Base-by-base conservation (phyloP, 2,888 invertebrate species). In the Amiota mariae region DNA sequence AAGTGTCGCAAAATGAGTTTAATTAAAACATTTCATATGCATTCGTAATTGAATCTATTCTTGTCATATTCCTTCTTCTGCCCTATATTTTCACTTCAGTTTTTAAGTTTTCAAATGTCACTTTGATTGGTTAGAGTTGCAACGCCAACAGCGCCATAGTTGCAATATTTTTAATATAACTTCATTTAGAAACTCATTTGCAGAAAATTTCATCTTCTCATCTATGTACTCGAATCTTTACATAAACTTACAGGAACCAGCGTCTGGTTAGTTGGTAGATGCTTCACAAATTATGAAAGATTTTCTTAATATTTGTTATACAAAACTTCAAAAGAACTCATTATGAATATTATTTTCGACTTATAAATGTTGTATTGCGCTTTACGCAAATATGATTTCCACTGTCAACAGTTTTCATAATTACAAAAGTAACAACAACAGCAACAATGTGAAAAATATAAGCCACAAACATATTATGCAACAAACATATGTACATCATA, bases 21-120 rank as follows among this genome's bases (percentile, higher is more conserved):
- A 66, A 66, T 66, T 66, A 66, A 66, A 66, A 66, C 49, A 66
- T 66, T 66, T 66, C 66, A 66, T 15, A 66, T 48, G 15, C 20
- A 15, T 49, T 48, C 49, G 12, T 47, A 18, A 66, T 66, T 66
- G 48, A 8, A 66, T 18, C 49, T 36, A 36, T 49, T 46, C 20
- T 20, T 15, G 18, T 59, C 18, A n/a, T 59, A 8, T 20, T 59
- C 2, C 15, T 13, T 20, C 59, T 8, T 57, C 20, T 59, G n/a
- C n/a, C n/a, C n/a, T 3, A n/a, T 13, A 11, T 18, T 59, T 59
- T 12, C 8, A 2, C 36, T 36, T 6, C 36, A 36, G 24, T 24
- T 24, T 24, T 24, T 15, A n/a, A 15, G 54, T 13, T 20, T 8
- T 59, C 18, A 59, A 59, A 59, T 20, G 59, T 12, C 59, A 59